Evolutionary conservation across 2,797 vertebrate genomes (phyloP).

Genomic region (Gallinago stenura): DNA sequence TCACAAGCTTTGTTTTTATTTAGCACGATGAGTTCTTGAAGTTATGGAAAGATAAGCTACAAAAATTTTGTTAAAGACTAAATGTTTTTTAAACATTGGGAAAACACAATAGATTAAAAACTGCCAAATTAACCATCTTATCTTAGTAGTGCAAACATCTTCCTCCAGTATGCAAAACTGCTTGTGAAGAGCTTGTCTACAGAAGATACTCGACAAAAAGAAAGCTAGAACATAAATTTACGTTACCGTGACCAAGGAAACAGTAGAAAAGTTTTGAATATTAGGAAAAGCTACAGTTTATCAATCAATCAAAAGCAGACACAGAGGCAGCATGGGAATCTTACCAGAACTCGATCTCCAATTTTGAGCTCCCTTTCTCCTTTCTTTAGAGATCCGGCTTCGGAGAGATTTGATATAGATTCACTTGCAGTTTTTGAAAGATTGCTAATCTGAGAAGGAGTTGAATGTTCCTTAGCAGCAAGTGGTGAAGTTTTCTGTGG

Average conservation of each 20-base stretch:
- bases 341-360: constrained; percentile 95
- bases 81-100: background rate
- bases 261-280: background rate
- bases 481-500: constrained; percentile 72
- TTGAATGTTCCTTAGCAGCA: constrained; percentile 74
- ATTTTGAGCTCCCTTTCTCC: constrained; percentile 96
- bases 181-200: background rate
- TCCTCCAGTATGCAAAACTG: background rate
- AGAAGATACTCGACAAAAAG: background rate
- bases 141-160: background rate
- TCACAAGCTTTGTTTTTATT: background rate
- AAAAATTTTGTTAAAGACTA: background rate
- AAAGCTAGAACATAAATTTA: background rate
- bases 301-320: background rate
- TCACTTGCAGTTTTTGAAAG: constrained; percentile 90
- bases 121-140: background rate
- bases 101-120: background rate
- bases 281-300: background rate
- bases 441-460: constrained; percentile 84
- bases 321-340: background rate
- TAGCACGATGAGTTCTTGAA: background rate
- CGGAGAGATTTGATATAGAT: constrained; percentile 95
- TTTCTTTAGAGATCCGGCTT: constrained; percentile 94
- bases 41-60: background rate
- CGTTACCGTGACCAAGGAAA: background rate